Evolutionary conservation across 2,888 invertebrate species (phyloP), one percentile per base, ranked within the genome.

Genomic region (Corythucha ciliata): DNA sequence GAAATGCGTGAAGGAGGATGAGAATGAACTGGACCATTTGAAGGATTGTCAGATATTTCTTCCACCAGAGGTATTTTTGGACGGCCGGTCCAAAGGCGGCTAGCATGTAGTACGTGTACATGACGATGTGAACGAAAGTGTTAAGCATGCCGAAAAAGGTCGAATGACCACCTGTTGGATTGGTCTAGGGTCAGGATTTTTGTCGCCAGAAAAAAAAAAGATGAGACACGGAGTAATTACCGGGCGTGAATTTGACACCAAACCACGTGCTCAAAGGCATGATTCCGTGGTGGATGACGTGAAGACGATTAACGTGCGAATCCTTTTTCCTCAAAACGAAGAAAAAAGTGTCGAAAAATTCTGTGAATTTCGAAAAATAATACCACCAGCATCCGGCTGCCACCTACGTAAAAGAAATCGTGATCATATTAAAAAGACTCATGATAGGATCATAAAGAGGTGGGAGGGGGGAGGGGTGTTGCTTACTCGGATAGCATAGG

Each of bases 201-300:
- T 36, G 36, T 14, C 18, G 36, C 8, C 8, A 34, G 42, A 40
- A 21, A 50, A 37, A 53, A 53, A 33, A 18, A 33, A 29, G 10
- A 44, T 21, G 12, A 40, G 48, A 51, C n/a, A n/a, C n/a, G n/a
- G n/a, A n/a, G n/a, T n/a, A n/a, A n/a, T n/a, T 57, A 63, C 63
- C 63, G 37, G 63, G 63, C 16, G 63, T 62, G 56, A 63, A 93
- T 68, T 90, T 90, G 12, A 89, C 85, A 12, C 84, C 85, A 39
- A 88, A 89, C 93, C 93, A 94, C 47, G 88, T 91, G 7, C 89
- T 89, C 68, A 91, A 78, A 4, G 93, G 93, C 93, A 94, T 93
- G 59, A 88, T 81, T 39, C 91, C 91, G 66, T 94, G 93, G 69
- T 94, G 93, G 62, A 92, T 89, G 42, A 94, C 91, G 67, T 94